phyloP scores from a whole-genome alignment of 2,888 invertebrate species.

The Pyrgus malvae region DNA sequence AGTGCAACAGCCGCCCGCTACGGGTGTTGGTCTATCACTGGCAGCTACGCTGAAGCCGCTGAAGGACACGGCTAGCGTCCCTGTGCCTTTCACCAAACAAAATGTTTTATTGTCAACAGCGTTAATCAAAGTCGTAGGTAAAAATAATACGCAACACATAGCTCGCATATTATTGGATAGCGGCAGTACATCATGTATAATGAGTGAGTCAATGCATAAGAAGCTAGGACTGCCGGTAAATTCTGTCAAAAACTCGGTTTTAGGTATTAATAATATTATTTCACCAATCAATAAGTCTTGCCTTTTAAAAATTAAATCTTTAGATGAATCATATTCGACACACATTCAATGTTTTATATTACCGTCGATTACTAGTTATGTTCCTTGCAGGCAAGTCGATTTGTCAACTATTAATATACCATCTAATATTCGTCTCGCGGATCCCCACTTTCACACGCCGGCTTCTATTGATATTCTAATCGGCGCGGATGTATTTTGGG shows the following conservation, averaged over 20 bases:
- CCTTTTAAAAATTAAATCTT: not conserved
- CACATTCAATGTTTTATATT: conserved; percentile 6
- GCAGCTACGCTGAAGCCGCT: conserved; percentile 1
- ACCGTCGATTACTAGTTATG: not conserved
- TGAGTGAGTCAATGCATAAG: not conserved
- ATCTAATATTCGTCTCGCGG: conserved; percentile 32
- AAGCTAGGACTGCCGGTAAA: not conserved
- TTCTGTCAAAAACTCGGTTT: not conserved
- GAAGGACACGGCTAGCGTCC: not conserved
- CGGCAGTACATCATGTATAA: conserved; percentile 19
- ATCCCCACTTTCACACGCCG: conserved; percentile 34
- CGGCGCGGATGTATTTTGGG: conserved; percentile 37
- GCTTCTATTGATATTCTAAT: conserved; percentile 35
- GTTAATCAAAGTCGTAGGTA: conserved; percentile 2
- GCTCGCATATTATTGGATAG: conserved; percentile 8
- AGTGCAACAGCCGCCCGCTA: not conserved
- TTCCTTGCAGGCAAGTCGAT: conserved; percentile 26
- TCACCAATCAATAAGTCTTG: not conserved
- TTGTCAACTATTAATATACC: conserved; percentile 32
- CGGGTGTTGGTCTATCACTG: not conserved
- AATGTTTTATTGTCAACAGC: conserved; percentile 14
- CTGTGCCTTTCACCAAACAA: no score
- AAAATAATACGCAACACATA: not conserved
- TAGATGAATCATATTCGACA: not conserved
- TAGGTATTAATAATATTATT: not conserved